phyloP scores from a whole-genome alignment of 2,113 vertebrate species.

The Bujurquina vittata region DNA sequence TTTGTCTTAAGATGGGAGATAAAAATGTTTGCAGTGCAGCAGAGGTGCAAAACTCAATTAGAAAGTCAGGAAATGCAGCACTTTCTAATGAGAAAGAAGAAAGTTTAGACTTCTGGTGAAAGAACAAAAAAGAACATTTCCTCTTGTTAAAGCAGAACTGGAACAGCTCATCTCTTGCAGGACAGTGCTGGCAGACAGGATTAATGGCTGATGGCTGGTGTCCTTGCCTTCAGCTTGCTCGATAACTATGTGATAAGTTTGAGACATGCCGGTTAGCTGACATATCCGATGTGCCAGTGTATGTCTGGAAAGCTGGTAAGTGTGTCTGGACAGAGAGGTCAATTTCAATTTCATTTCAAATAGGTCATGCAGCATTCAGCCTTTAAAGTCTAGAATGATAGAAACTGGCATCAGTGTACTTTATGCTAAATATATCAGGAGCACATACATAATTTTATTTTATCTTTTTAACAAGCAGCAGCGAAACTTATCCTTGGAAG shows the following conservation, averaged over 20 bases:
- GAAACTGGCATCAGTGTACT: background rate
- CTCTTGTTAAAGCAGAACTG: background rate
- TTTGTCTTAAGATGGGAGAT: background rate
- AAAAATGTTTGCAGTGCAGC: background rate
- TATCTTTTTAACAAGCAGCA: background rate
- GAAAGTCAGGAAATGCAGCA: background rate
- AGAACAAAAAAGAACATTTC: background rate
- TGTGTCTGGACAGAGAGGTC: background rate
- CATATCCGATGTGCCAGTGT: background rate
- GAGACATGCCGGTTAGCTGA: slow-evolving; percentile 15
- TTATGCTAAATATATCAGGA: background rate
- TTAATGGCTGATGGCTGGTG: background rate
- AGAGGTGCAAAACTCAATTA: background rate
- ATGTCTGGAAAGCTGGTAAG: background rate
- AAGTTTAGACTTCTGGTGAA: background rate
- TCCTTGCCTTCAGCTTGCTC: slow-evolving; percentile 19
- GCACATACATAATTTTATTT: background rate
- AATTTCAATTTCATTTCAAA: background rate
- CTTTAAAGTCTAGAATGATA: background rate
- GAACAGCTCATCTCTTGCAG: slow-evolving; percentile 3
- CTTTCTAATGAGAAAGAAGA: background rate
- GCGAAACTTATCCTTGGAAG: background rate
- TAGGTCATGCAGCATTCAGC: background rate
- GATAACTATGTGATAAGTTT: background rate
- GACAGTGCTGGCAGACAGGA: background rate